phyloP scores from a whole-genome alignment of 1,140 invertebrate genomes.

The Drosophila sulfurigaster region DNA sequence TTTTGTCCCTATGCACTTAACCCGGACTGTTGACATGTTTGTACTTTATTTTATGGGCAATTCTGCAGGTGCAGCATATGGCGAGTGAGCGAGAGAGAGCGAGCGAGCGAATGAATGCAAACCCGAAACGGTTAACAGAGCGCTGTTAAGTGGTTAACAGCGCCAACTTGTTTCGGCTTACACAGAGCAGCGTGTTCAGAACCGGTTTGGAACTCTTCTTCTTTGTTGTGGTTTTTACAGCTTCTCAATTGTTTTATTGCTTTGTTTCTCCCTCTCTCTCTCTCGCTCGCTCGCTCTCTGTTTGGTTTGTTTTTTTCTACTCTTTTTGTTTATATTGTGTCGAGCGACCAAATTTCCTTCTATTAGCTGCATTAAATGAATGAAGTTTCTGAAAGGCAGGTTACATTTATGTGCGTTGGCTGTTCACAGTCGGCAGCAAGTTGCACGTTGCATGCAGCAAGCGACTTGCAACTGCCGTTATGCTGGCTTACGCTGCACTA shows the following conservation, averaged over 20 bases:
- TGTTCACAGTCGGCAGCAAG: neutral
- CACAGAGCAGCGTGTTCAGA: slow-evolving; percentile 46
- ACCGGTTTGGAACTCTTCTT: slow-evolving; percentile 65
- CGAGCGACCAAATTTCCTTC: slow-evolving; percentile 57
- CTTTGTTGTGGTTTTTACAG: slow-evolving; percentile 52
- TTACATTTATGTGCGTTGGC: slow-evolving; percentile 66
- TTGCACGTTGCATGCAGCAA: slow-evolving; percentile 21
- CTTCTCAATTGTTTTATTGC: slow-evolving; percentile 53
- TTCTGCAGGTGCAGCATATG: slow-evolving; percentile 73
- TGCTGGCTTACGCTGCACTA: slow-evolving; percentile 40
- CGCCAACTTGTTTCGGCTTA: slow-evolving; percentile 73
- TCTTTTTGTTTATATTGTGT: slow-evolving; percentile 47
- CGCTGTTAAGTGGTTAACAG: slow-evolving; percentile 65
- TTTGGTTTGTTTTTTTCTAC: slow-evolving; percentile 16
- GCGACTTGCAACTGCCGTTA: slow-evolving; percentile 27
- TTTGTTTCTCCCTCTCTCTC: slow-evolving; percentile 27
- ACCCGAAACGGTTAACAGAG: slow-evolving; percentile 62
- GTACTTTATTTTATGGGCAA: slow-evolving; percentile 46
- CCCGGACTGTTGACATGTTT: slow-evolving; percentile 32
- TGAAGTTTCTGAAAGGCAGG: slow-evolving; percentile 76
- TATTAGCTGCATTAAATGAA: slow-evolving; percentile 71
- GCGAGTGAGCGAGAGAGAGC: slow-evolving; percentile 13
- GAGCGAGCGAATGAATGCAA: slow-evolving; percentile 22
- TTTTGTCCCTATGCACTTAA: slow-evolving; percentile 15
- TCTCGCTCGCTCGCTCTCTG: slow-evolving; percentile 10